Conservation (phyloP, 2,888 invertebrate species). For the Oscheius sp. region DNA sequence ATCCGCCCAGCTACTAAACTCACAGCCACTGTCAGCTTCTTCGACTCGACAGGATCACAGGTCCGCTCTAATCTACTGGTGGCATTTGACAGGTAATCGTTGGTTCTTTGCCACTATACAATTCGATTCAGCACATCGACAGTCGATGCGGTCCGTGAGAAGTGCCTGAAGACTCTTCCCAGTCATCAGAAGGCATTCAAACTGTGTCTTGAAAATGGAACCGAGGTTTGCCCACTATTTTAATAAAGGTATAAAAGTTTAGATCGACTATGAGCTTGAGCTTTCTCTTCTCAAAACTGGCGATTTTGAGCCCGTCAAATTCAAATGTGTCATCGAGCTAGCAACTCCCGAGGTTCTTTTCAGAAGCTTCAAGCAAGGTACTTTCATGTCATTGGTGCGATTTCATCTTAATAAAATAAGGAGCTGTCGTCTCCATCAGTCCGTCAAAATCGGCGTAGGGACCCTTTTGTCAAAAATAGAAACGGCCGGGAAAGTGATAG, state of each 20-base stretch:
- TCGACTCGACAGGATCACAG: neutral
- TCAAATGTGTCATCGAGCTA: conserved; percentile 11
- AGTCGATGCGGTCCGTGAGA: neutral
- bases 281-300: neutral
- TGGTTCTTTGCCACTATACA: neutral
- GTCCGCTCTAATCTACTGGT: neutral
- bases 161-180: neutral
- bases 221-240: conserved; percentile 7
- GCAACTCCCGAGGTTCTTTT: too few species aligned
- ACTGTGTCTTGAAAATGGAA: conserved; percentile 12
- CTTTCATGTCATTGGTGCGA: too few species aligned
- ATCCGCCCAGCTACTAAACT: neutral
- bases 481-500: too few species aligned
- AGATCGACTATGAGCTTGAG: conserved; percentile 11
- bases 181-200: conserved; percentile 2
- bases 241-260: neutral
- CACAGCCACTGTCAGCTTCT: neutral
- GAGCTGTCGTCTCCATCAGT: too few species aligned
- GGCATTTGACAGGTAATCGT: neutral
- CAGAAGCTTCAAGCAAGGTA: too few species aligned
- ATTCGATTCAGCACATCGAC: conserved; percentile 4
- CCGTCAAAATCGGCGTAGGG: too few species aligned
- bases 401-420: too few species aligned
- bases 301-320: neutral
- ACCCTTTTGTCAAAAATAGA: too few species aligned